These are phyloP conservation scores for Oplegnathus fasciatus DNA, from an alignment of 2,113 vertebrate genomes.

Conservation along the genomic window DNA sequence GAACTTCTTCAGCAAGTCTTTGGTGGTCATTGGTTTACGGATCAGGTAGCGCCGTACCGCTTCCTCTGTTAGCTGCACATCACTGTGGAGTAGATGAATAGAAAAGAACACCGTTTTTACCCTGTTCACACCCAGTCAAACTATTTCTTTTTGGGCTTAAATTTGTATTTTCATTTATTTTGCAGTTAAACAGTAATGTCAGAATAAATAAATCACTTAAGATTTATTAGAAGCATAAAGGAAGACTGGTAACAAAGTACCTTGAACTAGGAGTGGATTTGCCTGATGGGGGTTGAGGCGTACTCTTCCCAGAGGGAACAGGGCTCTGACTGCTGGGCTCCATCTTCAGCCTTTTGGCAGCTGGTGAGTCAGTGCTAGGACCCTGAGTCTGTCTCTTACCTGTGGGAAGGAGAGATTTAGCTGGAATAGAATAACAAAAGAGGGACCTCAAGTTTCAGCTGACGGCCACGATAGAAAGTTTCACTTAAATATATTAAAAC, in stretches of 20 bases:
- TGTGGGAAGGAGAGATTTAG: constrained; percentile 52
- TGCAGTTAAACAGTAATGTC: not conserved
- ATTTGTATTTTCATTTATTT: not conserved
- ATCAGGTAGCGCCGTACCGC: constrained; percentile 93
- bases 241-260: constrained; percentile 66
- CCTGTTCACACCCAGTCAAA: not conserved
- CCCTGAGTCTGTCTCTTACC: constrained; percentile 86
- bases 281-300: constrained; percentile 90
- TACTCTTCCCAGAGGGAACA: constrained; percentile 89
- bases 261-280: constrained; percentile 92
- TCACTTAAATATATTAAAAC: not conserved
- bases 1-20: constrained; percentile 96
- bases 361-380: constrained; percentile 81
- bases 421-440: not conserved
- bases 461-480: not conserved
- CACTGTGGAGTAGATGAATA: constrained; percentile 74
- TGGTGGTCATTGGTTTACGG: constrained; percentile 96
- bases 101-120: not conserved
- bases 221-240: not conserved
- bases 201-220: not conserved
- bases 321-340: constrained; percentile 86
- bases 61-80: constrained; percentile 93
- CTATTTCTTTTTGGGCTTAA: not conserved
- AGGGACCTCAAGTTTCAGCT: not conserved
- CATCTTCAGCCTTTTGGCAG: constrained; percentile 90